Base-by-base conservation (phyloP, 2,888 invertebrate species). In the Acanthoscelides obtectus region DNA sequence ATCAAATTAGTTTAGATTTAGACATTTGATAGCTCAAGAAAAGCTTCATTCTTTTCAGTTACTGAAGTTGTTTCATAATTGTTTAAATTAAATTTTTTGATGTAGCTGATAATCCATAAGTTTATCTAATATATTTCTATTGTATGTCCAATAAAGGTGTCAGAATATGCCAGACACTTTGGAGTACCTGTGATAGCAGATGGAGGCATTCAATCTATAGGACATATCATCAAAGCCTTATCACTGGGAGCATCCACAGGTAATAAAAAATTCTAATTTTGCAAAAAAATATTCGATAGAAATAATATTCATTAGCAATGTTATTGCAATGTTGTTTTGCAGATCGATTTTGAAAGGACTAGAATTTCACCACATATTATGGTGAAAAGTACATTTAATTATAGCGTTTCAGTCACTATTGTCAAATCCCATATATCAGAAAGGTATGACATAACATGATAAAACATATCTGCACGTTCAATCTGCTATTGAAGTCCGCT, bases 141-240 rank as follows among this genome's bases (percentile, higher is more conserved):
- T n/a, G n/a, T n/a, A n/a, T n/a, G n/a, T n/a, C n/a, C 17, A 45
- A 45, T 45, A 1, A 1, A 45, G 45, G 45, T 45, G 17, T 4
- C 98, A 0, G 93, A 95, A 74, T 99, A 96, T 87, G 96, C 99
- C 1, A 89, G 91, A 68, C 88, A 91, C 77, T 95, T 93, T 84
- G 94, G 94, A 74, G 93, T 99, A n/a, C 99, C 99, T 1, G 93
- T 99, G 0, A 97, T 99, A 80, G 99, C 99, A 17, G 99, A 99
- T 87, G 99, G 99, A 76, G 99, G 99, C 6, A 96, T 99, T 75
- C 95, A 96, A 80, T 96, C 95, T 70, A 96, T 98, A 69, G 99
- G 99, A 0, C 98, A 99, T 83, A 96, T 98, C 80, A 95, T 96
- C 1, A 99, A 99, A 86, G 98, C 97, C 0, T 85, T 99, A 71